Conservation (phyloP, 2,888 invertebrate species). For the Xylota segnis region DNA sequence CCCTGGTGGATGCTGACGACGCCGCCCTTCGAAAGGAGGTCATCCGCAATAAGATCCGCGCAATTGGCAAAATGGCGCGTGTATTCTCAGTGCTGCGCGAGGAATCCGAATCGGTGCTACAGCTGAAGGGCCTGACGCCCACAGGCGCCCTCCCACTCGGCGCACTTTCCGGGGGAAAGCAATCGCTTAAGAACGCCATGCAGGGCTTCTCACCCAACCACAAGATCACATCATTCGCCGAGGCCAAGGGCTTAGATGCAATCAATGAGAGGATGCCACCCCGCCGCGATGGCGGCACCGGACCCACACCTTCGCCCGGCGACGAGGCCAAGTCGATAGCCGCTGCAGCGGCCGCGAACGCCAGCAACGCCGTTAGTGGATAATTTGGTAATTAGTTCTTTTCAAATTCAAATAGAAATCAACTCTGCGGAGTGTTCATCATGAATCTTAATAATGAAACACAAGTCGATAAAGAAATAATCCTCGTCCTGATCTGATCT, state of each 20-base stretch:
- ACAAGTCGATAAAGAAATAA: constrained; percentile 56
- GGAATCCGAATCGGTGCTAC: constrained; percentile 99
- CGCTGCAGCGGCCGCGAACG: constrained; percentile 71
- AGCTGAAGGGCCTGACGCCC: constrained; percentile 99
- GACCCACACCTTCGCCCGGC: constrained; percentile 88
- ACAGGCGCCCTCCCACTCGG: constrained; percentile 98
- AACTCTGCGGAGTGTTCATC: constrained; percentile 43
- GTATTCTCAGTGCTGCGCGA: constrained; percentile 99
- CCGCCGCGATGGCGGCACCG: constrained; percentile 87
- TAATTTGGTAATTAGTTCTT: constrained; percentile 62
- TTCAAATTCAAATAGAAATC: constrained; percentile 19
- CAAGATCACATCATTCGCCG: constrained; percentile 99
- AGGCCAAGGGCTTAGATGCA: constrained; percentile 99
- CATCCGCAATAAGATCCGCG: constrained; percentile 99
- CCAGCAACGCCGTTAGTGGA: constrained; percentile 64
- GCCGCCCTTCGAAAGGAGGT: constrained; percentile 99
- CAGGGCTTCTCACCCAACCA: constrained; percentile 98
- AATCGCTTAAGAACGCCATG: constrained; percentile 97
- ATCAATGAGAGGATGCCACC: constrained; percentile 99
- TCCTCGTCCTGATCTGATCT: constrained; percentile 60
- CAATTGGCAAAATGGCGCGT: constrained; percentile 99
- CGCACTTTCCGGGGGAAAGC: constrained; percentile 98
- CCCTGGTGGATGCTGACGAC: constrained; percentile 87
- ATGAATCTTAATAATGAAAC: constrained; percentile 54
- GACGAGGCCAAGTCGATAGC: constrained; percentile 80